Evolutionary conservation across 1,140 invertebrate genomes (phyloP), one percentile per base, ranked within the genome.

Genomic region (Philopotamus ludificatus): DNA sequence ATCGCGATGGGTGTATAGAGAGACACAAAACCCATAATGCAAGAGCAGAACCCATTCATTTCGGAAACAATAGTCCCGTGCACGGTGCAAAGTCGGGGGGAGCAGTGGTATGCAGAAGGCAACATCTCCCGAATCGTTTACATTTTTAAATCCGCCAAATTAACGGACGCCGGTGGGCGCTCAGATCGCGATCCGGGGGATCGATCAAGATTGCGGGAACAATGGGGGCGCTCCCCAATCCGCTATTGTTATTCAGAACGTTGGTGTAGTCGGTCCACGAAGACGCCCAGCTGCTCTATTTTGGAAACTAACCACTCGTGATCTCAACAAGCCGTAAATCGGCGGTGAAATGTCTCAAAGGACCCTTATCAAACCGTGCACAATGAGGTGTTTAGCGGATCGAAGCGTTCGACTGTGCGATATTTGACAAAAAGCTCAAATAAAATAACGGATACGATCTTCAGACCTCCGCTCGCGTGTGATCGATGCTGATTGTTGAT

Each of bases 281-380:
- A 57, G 66, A 34, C 25, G 42, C 59, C 66, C 66, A 68, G 66
- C 66, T 68, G 66, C 61, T 64, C 60, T 58, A 44, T 58, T 63
- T 63, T 55, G 66, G 49, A 47, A 47, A 59, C 66, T 59, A 21
- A 47, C 66, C 61, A 64, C 66, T 68, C 55, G 41, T 44, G 61
- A 50, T 64, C 44, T 50, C 54, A 67, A 63, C 60, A 54, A 67
- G 63, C 66, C 62, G 62, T 54, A 64, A 64, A 58, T 64, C 55
- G 42, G 54, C 60, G 54, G 65, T 61, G 53, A 67, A 63, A 42
- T 41, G 18, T 63, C 65, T 55, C 25, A 23, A 44, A 53, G 45
- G 53, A 67, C 66, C 66, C 61, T 67, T 63, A 63, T 67, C 66
- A 63, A 67, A 64, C 15, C 8, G 18, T 34, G n/a, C 34, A 60